A percentile compares a stretch with the other conserved stretches of the same genome.
phyloP scores from a whole-genome alignment of 92 coral and sea anemone species.

The Paragorgia papillata region DNA sequence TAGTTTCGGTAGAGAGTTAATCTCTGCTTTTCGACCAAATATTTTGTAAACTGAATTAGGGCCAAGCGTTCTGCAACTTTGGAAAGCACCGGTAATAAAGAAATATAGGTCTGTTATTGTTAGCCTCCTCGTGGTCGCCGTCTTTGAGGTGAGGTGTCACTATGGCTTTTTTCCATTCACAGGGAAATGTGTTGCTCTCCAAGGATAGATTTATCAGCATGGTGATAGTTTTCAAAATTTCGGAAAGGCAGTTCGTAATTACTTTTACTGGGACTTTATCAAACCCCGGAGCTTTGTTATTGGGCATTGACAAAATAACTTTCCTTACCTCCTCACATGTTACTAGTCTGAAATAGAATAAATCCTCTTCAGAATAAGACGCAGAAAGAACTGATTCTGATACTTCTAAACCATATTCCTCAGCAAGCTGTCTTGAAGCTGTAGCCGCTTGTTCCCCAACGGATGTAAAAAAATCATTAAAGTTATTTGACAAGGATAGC shows the following conservation, averaged over 20 bases:
- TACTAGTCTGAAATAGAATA: background rate
- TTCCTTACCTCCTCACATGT: background rate
- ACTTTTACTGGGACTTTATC: background rate
- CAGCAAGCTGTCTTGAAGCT: constrained; percentile 25
- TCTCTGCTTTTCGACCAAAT: too few species aligned
- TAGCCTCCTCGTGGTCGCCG: too few species aligned
- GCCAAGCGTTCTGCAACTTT: too few species aligned
- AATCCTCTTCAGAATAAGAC: background rate
- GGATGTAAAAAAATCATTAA: constrained; percentile 16
- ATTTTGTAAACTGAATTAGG: too few species aligned
- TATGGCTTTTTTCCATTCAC: too few species aligned
- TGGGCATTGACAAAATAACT: background rate
- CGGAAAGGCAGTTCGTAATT: background rate
- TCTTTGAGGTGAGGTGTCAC: too few species aligned
- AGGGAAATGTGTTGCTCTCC: too few species aligned
- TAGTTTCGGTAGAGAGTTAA: too few species aligned
- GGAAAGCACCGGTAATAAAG: too few species aligned
- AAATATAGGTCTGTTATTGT: too few species aligned
- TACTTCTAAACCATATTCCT: constrained; percentile 8
- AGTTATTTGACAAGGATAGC: constrained; percentile 14
- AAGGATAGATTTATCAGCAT: too few species aligned
- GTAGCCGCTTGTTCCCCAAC: constrained; percentile 27
- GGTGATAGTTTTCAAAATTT: too few species aligned
- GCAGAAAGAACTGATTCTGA: constrained; percentile 6
- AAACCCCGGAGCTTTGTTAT: background rate